Percentiles rank a stretch among this genome's conserved stretches.
Evolutionary conservation across 1,140 invertebrate species (phyloP).

Genomic region (Drosophila carrolli): DNA sequence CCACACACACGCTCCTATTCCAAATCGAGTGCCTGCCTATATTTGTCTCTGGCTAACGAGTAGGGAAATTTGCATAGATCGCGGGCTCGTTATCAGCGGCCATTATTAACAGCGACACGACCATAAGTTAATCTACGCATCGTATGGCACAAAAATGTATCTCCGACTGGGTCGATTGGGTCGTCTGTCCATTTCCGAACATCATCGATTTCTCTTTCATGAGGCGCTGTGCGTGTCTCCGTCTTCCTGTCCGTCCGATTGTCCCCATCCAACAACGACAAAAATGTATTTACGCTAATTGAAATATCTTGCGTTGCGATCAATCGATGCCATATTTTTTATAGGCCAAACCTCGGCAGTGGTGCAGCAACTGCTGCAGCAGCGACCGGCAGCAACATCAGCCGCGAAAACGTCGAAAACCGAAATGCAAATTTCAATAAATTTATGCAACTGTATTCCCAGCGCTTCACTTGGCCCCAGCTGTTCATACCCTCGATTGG

Average conservation of each 20-base stretch:
- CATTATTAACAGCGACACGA: constrained; percentile 40
- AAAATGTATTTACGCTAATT: constrained; percentile 83
- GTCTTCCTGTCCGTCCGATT: constrained; percentile 12
- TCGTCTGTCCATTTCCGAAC: constrained; percentile 43
- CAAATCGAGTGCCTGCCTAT: constrained; percentile 25
- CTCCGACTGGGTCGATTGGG: constrained; percentile 28
- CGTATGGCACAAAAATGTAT: constrained; percentile 35
- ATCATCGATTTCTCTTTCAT: constrained; percentile 73
- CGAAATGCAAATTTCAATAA: constrained; percentile 82
- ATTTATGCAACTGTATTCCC: constrained; percentile 77
- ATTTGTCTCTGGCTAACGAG: constrained; percentile 51
- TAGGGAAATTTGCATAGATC: constrained; percentile 49
- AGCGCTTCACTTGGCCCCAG: constrained; percentile 41
- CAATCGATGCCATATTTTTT: constrained; percentile 83
- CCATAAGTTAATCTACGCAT: constrained; percentile 54
- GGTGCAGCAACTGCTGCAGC: constrained; percentile 16
- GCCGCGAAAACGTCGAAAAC: constrained; percentile 35
- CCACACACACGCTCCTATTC: neutral
- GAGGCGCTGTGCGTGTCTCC: constrained; percentile 45
- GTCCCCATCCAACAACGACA: constrained; percentile 61
- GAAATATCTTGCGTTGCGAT: constrained; percentile 82
- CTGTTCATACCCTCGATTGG: constrained; percentile 9
- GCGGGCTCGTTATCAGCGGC: constrained; percentile 35
- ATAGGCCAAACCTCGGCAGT: constrained; percentile 62
- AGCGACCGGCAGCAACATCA: constrained; percentile 25